Conservation (phyloP, 2,113 vertebrate species). For the Halcyon senegalensis region DNA sequence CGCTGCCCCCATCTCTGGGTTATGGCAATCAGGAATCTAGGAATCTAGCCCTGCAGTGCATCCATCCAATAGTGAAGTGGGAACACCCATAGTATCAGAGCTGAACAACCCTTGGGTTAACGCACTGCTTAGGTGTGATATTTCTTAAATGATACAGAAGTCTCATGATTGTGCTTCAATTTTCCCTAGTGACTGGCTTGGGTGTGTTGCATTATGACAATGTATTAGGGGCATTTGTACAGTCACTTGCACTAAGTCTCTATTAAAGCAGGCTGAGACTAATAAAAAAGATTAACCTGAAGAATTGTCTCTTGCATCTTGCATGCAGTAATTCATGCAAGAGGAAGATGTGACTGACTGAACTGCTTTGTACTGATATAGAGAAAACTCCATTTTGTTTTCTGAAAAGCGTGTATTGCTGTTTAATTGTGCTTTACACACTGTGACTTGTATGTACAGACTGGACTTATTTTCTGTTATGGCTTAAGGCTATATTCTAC, state of each 20-base stretch:
- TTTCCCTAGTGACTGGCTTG: neutral
- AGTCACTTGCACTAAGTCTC: neutral
- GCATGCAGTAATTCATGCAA: neutral
- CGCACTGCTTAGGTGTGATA: neutral
- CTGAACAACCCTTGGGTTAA: neutral
- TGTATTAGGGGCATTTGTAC: neutral
- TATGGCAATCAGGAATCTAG: neutral
- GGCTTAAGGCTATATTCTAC: neutral
- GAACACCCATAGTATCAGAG: constrained; percentile 28
- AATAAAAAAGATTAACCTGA: neutral
- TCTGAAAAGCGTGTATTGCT: neutral
- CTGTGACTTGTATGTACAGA: neutral
- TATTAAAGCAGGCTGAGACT: neutral
- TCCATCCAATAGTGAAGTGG: neutral
- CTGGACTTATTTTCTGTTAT: neutral
- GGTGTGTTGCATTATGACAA: neutral
- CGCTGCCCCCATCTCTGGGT: neutral
- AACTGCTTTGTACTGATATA: neutral
- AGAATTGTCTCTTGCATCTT: neutral
- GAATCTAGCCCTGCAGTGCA: neutral
- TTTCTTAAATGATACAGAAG: neutral
- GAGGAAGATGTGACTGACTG: neutral
- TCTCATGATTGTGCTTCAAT: neutral
- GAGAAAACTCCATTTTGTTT: neutral
- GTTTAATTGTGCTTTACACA: neutral